Conservation (phyloP, 2,888 invertebrate species). For the Dione juno region DNA sequence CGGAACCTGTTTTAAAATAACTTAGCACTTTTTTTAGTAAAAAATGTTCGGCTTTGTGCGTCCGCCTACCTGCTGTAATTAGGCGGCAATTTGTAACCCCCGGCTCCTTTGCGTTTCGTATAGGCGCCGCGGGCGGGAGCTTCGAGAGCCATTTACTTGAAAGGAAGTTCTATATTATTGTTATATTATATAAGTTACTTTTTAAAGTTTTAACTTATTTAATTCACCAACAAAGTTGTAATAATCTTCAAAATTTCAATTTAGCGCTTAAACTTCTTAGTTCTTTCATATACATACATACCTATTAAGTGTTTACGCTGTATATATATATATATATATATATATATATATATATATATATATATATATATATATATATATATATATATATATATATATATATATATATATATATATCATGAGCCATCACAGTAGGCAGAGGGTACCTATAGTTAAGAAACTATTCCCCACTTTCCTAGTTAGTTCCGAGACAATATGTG, state of each 20-base stretch:
- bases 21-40: slow-evolving; percentile 52
- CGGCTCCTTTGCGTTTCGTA: slow-evolving; percentile 43
- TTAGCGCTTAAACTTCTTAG: too few relatives aligned
- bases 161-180: slow-evolving; percentile 12
- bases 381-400: too few relatives aligned
- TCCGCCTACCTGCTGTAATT: slow-evolving; percentile 56
- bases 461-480: too few relatives aligned
- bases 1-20: slow-evolving; percentile 52
- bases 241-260: not conserved
- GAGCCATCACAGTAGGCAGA: too few relatives aligned
- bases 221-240: not conserved
- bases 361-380: too few relatives aligned
- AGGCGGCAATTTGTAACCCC: slow-evolving; percentile 52
- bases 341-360: too few relatives aligned
- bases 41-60: slow-evolving; percentile 51
- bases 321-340: too few relatives aligned
- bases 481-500: too few relatives aligned
- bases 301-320: too few relatives aligned
- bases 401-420: too few relatives aligned
- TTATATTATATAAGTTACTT: not conserved
- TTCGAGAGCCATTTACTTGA: slow-evolving; percentile 29
- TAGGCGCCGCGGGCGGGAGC: slow-evolving; percentile 45
- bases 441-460: too few relatives aligned
- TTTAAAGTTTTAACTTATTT: not conserved
- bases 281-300: too few relatives aligned